Base-by-base conservation (phyloP, 2,113 vertebrate genomes). In the Athene noctua region DNA sequence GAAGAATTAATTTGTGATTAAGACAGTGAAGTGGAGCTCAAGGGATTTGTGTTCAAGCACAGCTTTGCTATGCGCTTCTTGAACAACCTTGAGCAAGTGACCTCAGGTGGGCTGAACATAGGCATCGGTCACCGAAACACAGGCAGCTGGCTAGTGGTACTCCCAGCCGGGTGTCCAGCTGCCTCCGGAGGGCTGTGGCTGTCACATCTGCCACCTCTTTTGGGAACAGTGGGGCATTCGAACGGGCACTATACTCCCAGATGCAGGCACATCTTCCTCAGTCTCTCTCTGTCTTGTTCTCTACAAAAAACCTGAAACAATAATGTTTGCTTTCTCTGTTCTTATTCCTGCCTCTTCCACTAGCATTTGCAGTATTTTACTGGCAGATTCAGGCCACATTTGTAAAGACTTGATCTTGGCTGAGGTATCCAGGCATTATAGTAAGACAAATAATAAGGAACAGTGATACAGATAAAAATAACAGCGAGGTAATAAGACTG, bases 341-440 rank as follows among this genome's bases (percentile, higher is more conserved):
- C 32, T 74, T 74, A 32, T 57, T 93, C 42, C 23, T 68, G 18
- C 46, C 34, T 73, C 46, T 91, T 63, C 29, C 29, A 10, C 62
- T 83, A 59, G 47, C 91, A 75, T 81, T 40, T 17, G 34, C 0
- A 15, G 30, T 51, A 66, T 86, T 94, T 77, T 55, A 54, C 74
- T 96, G 93, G 71, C 90, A 94, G 79, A 93, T 83, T 94, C 57
- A 65, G 94, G 92, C 52, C 70, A 3, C 46, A 84, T 87, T 94
- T 95, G 65, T 87, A 58, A 27, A 54, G 44, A 63, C 80, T 72
- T 89, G 83, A 72, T 95, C 80, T 87, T 91, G 91, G 80, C 52
- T 75, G 70, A 87, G 23, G 8, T 71, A 44, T 46, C 57, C 62
- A 75, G 70, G 44, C 36, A 57, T 84, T 94, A 22, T 40, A 88